Base-by-base conservation (phyloP, 1,140 invertebrate genomes). In the Megalopta genalis region DNA sequence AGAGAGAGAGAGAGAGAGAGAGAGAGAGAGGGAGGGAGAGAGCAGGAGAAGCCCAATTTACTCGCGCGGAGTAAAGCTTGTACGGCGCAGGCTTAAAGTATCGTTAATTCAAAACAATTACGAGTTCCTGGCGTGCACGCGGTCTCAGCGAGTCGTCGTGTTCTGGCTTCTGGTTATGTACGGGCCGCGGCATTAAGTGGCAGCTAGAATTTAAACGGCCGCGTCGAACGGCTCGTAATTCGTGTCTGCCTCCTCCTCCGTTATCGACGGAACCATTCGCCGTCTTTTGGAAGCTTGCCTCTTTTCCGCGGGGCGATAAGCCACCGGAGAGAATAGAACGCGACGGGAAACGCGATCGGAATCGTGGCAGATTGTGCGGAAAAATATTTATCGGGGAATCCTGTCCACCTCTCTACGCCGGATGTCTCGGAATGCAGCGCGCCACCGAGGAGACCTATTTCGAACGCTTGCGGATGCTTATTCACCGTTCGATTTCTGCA, bases 61-160 rank as follows among this genome's bases (percentile, higher is more conserved):
- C 66, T 52, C 69, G 67, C 57, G 42, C 23, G 54, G 23, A 80
- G 72, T 67, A 60, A 77, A 63, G 72, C 49, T 21, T 18, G 49
- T 16, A 52, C 49, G 18, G 49, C 71, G 59, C n/a, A 37, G 75
- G 77, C 84, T 81, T 86, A 86, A 86, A 86, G 85, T 86, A 86
- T 86, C 85, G 85, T 86, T 86, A 86, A 86, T 86, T 86, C 85
- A 86, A 86, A 86, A 86, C 84, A 86, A 86, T 86, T 86, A 86
- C 85, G 77, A 86, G 85, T 86, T 86, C 85, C 85, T 83, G 85
- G 85, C 84, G 84, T 21, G 54, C 85, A 81, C 81, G 81, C 81
- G 82, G 77, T 75, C 84, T 86, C 77, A 66, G 71, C 81, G 84
- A 83, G 77, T 71, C 77, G 62, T 52, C 49, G 54, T n/a, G n/a